Base-by-base conservation (phyloP, 2,888 invertebrate species). In the Temnothorax unifasciatus region DNA sequence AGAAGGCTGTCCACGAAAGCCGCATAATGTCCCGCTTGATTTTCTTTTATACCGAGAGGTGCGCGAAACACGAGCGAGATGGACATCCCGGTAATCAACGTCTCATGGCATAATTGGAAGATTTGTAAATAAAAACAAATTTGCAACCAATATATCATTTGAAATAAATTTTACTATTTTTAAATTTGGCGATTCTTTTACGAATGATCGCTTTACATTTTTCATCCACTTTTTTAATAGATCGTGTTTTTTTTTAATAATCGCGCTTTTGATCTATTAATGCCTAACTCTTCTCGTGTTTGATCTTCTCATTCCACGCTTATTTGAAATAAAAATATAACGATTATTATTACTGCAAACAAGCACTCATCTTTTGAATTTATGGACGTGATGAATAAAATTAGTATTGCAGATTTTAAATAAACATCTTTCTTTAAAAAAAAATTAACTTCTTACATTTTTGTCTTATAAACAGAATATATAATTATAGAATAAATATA, bases 1-100 rank as follows among this genome's bases (percentile, higher is more conserved):
- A 88, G 83, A 85, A 82, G 84, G 71, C 81, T 83, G 85, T 75
- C 41, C 47, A 76, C 61, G 61, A 52, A 68, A 68, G 75, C 38
- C 59, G 75, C 54, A 44, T 54, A 75, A 77, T 76, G 75, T 66
- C 77, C 76, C 64, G 63, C 82, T 76, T 76, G 66, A 66, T 18
- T 66, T 54, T 21, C n/a, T 57, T 64, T 41, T 34, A 61, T 34
- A 61, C 50, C 66, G 82, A 63, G 82, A 73, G 50, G 11, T 52
- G 38, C 38, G 68, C 52, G 76, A 76, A 76, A 66, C 25, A 54
- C 11, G 66, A 54, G 25, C 25, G 52, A 76, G 76, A 59, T n/a
- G 76, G 34, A 54, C 4, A 54, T 63, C 38, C 54, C 25, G 21
- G 52, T 41, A 47, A 52, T n/a, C 66, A 41, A 47, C 3, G 47